phyloP scores from a whole-genome alignment of 2,113 vertebrate genomes.

The Campylomormyrus tamandua region DNA sequence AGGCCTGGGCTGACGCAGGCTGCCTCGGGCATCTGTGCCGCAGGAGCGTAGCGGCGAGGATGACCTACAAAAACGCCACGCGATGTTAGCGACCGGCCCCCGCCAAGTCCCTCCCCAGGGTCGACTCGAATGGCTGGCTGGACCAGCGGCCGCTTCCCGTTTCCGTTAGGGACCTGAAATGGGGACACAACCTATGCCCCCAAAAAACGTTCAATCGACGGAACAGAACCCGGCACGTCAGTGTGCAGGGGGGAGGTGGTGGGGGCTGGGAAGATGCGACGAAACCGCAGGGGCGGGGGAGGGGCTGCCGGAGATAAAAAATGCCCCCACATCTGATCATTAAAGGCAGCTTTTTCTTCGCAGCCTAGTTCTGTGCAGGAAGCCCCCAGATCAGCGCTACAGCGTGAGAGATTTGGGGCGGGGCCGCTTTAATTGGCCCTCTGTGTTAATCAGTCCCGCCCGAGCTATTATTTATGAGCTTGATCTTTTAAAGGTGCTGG shows the following conservation, averaged over 20 bases:
- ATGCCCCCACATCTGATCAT: constrained; percentile 38
- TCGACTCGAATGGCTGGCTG: neutral
- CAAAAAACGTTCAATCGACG: neutral
- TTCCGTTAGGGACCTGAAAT: neutral
- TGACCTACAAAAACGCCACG: constrained; percentile 46
- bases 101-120: neutral
- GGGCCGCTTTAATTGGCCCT: constrained; percentile 61
- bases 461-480: constrained; percentile 63
- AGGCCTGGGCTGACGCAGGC: constrained; percentile 42
- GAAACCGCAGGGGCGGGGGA: constrained; percentile 6
- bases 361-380: constrained; percentile 45
- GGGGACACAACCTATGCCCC: neutral
- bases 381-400: constrained; percentile 24
- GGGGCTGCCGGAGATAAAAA: neutral
- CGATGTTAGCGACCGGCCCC: constrained; percentile 15
- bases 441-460: constrained; percentile 59
- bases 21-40: constrained; percentile 32
- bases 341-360: constrained; percentile 45
- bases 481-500: constrained; percentile 54
- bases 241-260: neutral
- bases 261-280: neutral
- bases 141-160: neutral
- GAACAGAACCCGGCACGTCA: neutral
- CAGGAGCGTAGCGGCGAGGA: constrained; percentile 28
- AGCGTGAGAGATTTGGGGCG: constrained; percentile 17